Percentiles rank a stretch among this genome's conserved stretches.
Evolutionary conservation across 2,888 invertebrate species (phyloP).

Genomic region (Synergus itoensis): DNA sequence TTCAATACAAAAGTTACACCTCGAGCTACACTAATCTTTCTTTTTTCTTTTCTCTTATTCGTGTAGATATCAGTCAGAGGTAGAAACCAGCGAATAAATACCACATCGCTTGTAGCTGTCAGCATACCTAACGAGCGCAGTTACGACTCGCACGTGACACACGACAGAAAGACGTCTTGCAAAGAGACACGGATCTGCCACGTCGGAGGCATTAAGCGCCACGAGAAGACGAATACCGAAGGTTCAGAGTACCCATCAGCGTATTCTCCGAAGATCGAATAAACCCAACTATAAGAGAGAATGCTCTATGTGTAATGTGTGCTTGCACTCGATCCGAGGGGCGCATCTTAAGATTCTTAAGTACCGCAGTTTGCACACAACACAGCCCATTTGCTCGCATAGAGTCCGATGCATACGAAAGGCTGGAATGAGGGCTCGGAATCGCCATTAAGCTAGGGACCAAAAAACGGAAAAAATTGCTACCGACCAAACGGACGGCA

Average conservation of each 20-base stretch:
- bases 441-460: constrained; percentile 56
- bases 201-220: constrained; percentile 48
- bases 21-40: neutral
- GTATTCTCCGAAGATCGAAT: constrained; percentile 48
- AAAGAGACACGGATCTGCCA: constrained; percentile 53
- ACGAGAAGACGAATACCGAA: constrained; percentile 49
- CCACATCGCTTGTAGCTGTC: constrained; percentile 56
- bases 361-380: constrained; percentile 41
- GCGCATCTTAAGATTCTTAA: constrained; percentile 46
- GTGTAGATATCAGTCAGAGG: neutral
- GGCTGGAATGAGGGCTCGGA: constrained; percentile 46
- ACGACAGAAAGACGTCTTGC: constrained; percentile 53
- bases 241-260: constrained; percentile 45
- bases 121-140: constrained; percentile 54
- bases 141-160: constrained; percentile 57
- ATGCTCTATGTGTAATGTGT: neutral
- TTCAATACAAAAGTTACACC: neutral
- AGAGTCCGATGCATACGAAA: constrained; percentile 52
- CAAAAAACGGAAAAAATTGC: constrained; percentile 56
- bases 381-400: constrained; percentile 49
- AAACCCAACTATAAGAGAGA: constrained; percentile 22
- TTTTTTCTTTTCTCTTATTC: neutral
- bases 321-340: constrained; percentile 48
- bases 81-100: constrained; percentile 3
- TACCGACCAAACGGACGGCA: constrained; percentile 44